These are phyloP conservation scores for Acomys russatus DNA, from an alignment of 2,797 vertebrate genomes.

Conservation along the genomic window DNA sequence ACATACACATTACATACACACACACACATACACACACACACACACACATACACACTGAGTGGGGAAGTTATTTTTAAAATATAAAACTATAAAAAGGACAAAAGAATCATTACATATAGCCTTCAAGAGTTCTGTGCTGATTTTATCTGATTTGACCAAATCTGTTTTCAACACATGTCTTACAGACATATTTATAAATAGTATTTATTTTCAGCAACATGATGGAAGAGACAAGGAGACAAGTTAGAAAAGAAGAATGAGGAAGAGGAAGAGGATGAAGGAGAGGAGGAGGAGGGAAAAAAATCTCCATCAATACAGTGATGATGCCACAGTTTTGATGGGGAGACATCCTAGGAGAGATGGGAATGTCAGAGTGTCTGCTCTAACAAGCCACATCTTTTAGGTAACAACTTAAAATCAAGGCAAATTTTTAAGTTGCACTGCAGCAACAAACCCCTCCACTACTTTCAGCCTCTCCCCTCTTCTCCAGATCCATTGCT, in stretches of 20 bases:
- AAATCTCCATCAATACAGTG: background rate
- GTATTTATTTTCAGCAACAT: background rate
- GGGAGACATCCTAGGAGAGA: background rate
- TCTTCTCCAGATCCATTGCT: background rate
- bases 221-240: background rate
- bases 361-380: background rate
- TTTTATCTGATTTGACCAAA: background rate
- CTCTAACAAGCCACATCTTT: background rate
- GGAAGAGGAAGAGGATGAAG: accelerated
- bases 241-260: background rate
- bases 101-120: background rate
- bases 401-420: background rate
- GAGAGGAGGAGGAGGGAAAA: background rate
- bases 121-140: background rate
- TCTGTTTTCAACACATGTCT: background rate
- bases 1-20: background rate
- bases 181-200: background rate
- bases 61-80: background rate
- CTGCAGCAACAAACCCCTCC: background rate
- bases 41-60: background rate
- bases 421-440: background rate
- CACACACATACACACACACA: background rate
- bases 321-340: background rate
- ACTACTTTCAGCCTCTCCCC: background rate
- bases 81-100: background rate